A percentile compares a stretch with the other conserved stretches of the same genome.
These are phyloP conservation scores for Philypnodon macrostomus DNA, from an alignment of 2,797 vertebrate species.

Conservation along the genomic window DNA sequence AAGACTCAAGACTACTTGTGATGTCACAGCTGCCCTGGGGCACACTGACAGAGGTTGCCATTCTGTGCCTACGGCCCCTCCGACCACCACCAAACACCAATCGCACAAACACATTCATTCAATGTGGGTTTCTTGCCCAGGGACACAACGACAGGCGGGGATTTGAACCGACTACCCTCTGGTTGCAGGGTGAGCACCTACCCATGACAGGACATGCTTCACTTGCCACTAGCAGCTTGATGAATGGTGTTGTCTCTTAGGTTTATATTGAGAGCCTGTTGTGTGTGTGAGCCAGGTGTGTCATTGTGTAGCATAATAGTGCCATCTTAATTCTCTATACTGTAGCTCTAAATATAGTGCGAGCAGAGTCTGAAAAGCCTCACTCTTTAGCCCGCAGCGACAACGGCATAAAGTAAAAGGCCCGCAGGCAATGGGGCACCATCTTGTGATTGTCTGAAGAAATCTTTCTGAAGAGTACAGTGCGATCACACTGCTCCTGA, in stretches of 20 bases:
- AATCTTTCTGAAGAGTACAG: constrained; percentile 18
- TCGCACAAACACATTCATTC: too few species aligned
- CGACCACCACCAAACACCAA: too few species aligned
- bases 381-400: constrained; percentile 16
- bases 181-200: too few species aligned
- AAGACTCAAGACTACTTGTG: too few species aligned
- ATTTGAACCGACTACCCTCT: too few species aligned
- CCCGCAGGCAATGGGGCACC: constrained; percentile 17
- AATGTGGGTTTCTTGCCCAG: too few species aligned
- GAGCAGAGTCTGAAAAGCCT: constrained; percentile 5
- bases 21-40: too few species aligned
- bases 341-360: constrained; percentile 14
- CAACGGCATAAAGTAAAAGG: constrained; percentile 5
- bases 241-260: background rate
- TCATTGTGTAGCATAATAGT: constrained; percentile 20
- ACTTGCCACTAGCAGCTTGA: background rate
- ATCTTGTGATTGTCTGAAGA: constrained; percentile 28
- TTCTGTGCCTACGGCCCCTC: too few species aligned
- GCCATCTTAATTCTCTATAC: background rate
- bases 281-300: background rate
- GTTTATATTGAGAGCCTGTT: background rate
- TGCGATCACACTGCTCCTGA: constrained; percentile 35
- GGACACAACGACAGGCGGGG: too few species aligned
- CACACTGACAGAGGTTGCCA: too few species aligned
- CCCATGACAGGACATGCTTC: background rate